Evolutionary conservation across 2,888 invertebrate species (phyloP).

Genomic region (Coronaproctus castanopsis): DNA sequence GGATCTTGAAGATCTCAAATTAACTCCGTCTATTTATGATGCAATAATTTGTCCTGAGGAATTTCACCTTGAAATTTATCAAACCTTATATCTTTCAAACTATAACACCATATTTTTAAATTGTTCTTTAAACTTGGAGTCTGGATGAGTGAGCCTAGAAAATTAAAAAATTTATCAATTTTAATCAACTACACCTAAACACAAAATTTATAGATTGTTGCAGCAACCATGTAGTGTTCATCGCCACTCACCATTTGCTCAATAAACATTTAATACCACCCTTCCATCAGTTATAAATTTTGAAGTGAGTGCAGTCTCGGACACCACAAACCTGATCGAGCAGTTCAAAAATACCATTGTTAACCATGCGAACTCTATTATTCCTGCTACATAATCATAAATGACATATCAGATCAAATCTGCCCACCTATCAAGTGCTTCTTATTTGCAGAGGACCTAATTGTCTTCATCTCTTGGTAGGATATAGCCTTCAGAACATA

Average conservation of each 20-base stretch:
- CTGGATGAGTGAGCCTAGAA: background rate
- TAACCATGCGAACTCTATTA: background rate
- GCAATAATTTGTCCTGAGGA: background rate
- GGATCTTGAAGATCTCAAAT: background rate
- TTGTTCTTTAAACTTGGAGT: background rate
- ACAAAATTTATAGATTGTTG: background rate
- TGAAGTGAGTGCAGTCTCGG: background rate
- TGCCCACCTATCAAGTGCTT: background rate
- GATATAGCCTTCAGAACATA: background rate
- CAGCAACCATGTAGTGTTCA: background rate
- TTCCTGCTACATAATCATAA: background rate
- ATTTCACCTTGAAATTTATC: background rate
- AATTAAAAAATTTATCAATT: background rate
- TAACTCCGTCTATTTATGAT: background rate
- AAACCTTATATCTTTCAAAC: background rate
- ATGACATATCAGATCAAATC: background rate
- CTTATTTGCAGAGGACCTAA: background rate
- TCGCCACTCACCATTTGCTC: background rate
- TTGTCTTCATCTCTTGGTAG: background rate
- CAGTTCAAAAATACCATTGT: background rate
- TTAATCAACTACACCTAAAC: background rate
- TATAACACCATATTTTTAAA: too few species aligned
- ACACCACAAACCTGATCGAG: background rate
- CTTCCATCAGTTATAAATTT: background rate
- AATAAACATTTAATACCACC: background rate